Percentiles rank a stretch among this genome's conserved stretches.
phyloP scores from a whole-genome alignment of 2,888 invertebrate genomes.

The Coelopa pilipes region DNA sequence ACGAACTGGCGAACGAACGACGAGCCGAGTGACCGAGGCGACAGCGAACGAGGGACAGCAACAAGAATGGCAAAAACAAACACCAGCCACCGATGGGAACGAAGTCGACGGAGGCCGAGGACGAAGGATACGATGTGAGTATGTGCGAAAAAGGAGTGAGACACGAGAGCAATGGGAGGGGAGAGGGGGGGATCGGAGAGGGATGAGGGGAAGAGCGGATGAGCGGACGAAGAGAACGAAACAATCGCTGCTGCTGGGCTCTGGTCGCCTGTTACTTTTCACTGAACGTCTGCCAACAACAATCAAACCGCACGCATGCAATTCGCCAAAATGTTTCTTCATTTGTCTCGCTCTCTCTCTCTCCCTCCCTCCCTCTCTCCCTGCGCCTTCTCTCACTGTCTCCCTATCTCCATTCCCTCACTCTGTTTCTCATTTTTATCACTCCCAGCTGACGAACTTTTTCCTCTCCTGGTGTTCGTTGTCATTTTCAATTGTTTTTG shows the following conservation, averaged over 20 bases:
- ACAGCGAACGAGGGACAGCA: neutral
- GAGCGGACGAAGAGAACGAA: neutral
- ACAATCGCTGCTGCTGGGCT: neutral
- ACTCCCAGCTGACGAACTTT: too few species aligned
- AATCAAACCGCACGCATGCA: conserved; percentile 7
- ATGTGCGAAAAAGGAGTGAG: too few species aligned
- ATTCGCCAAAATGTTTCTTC: neutral
- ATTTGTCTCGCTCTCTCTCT: too few species aligned
- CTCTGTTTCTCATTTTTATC: too few species aligned
- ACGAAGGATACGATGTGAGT: neutral
- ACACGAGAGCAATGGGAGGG: too few species aligned
- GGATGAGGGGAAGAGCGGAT: too few species aligned
- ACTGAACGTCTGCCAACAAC: neutral
- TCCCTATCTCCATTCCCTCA: too few species aligned
- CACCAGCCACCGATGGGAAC: neutral
- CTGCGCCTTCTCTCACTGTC: too few species aligned
- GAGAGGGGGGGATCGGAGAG: too few species aligned
- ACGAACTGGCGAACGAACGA: conserved; percentile 1
- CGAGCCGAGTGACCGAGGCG: neutral
- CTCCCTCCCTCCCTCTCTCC: too few species aligned
- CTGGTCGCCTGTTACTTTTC: conserved; percentile 11
- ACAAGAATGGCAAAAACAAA: neutral
- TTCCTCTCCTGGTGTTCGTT: too few species aligned
- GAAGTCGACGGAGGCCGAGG: neutral
- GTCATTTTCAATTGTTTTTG: too few species aligned